These are phyloP conservation scores for Panorpa germanica DNA, from an alignment of 2,888 invertebrate genomes.

Conservation along the genomic window DNA sequence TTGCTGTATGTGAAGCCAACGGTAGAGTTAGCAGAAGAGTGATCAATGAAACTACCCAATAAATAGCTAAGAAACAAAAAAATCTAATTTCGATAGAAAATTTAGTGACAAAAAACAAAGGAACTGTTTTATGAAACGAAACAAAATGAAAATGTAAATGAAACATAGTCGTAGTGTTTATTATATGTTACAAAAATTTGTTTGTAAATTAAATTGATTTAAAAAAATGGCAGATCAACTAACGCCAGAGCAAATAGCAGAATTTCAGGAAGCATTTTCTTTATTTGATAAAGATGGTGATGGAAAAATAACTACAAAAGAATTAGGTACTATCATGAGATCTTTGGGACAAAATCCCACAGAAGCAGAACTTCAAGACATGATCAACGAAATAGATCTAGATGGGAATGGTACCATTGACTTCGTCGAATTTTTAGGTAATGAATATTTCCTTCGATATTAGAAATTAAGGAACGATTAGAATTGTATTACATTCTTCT, in stretches of 20 bases:
- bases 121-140: no score
- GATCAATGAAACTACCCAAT: slow-evolving; percentile 2
- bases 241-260: neutral
- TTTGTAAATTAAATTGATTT: no score
- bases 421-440: slow-evolving; percentile 93
- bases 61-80: no score
- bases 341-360: slow-evolving; percentile 92
- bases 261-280: slow-evolving; percentile 63
- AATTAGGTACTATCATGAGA: slow-evolving; percentile 87
- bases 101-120: no score
- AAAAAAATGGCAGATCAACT: no score
- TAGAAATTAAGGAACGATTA: no score
- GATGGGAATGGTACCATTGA: slow-evolving; percentile 94
- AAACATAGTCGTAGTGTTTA: no score
- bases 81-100: no score
- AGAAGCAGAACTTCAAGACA: slow-evolving; percentile 89
- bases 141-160: no score
- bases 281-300: slow-evolving; percentile 94
- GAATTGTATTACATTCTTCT: no score
- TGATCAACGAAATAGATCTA: slow-evolving; percentile 95
- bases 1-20: neutral
- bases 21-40: neutral
- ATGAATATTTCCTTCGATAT: no score
- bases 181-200: no score
- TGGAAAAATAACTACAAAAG: slow-evolving; percentile 91